Percentiles rank a stretch among this genome's conserved stretches.
Evolutionary conservation across 2,797 vertebrate species (phyloP).

Genomic region (Chaetophractus vellerosus): DNA sequence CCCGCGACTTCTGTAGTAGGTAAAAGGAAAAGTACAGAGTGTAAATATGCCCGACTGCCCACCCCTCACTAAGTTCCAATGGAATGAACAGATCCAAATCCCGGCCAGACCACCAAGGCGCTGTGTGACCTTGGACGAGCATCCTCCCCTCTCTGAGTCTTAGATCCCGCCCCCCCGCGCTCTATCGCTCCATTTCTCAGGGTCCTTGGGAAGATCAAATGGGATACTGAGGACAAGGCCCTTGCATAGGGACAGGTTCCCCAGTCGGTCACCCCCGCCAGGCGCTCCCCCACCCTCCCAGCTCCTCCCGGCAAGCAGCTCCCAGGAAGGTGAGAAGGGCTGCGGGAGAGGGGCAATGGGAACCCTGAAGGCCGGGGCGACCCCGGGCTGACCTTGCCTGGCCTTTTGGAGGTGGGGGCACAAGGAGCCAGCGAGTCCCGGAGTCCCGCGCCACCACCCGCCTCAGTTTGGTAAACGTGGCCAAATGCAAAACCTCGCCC

Average conservation of each 20-base stretch:
- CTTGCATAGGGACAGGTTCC: not conserved
- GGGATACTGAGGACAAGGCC: not conserved
- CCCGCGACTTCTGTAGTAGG: not conserved
- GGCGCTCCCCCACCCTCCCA: not conserved
- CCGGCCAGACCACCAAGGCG: accelerated
- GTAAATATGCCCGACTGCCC: not conserved
- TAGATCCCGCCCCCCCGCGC: not conserved
- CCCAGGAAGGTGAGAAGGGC: not conserved
- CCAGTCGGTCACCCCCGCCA: not conserved
- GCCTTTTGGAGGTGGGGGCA: not conserved
- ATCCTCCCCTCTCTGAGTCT: not conserved
- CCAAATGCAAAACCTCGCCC: not conserved
- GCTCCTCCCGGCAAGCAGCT: conserved; percentile 68
- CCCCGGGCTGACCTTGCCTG: not conserved
- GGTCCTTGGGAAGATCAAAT: not conserved
- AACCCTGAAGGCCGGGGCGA: not conserved
- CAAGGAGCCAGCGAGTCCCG: no score
- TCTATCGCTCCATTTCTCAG: not conserved
- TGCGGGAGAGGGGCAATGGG: not conserved
- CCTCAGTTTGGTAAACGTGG: not conserved
- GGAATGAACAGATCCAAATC: not conserved
- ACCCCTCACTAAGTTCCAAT: not conserved
- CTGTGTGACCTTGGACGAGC: not conserved
- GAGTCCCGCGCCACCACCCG: not conserved
- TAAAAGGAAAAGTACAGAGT: not conserved